phyloP scores from a whole-genome alignment of 2,797 vertebrate species.

The Pangasius macronema region DNA sequence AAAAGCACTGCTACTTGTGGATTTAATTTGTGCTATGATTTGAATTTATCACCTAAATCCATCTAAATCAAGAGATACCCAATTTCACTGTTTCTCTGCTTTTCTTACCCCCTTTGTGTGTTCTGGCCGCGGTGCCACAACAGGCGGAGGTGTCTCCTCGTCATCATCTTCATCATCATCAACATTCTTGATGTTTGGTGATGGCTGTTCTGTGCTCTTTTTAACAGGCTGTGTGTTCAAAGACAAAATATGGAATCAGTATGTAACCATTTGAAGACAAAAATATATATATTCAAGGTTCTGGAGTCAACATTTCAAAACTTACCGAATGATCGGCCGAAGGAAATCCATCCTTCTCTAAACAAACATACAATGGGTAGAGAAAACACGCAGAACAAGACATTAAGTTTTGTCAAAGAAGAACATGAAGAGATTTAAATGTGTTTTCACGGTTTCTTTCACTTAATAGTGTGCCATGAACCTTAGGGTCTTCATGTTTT shows the following conservation, averaged over 20 bases:
- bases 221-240: constrained; percentile 76
- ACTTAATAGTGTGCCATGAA: background rate
- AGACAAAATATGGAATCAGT: constrained; percentile 1
- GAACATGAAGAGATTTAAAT: background rate
- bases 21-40: background rate
- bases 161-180: constrained; percentile 93
- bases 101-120: constrained; percentile 94
- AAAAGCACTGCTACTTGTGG: background rate
- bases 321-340: constrained; percentile 88
- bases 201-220: constrained; percentile 84
- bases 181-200: constrained; percentile 74
- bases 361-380: constrained; percentile 15
- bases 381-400: background rate
- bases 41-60: background rate
- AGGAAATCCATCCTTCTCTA: constrained; percentile 93
- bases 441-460: background rate
- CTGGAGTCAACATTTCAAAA: constrained; percentile 51
- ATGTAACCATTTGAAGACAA: background rate
- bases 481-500: background rate
- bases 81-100: background rate
- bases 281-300: background rate
- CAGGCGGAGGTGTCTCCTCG: constrained; percentile 87
- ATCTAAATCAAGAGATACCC: background rate
- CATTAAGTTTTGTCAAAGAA: background rate
- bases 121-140: constrained; percentile 93